These are phyloP conservation scores for Drosophila yooni DNA, from an alignment of 2,888 invertebrate species.

Conservation along the genomic window DNA sequence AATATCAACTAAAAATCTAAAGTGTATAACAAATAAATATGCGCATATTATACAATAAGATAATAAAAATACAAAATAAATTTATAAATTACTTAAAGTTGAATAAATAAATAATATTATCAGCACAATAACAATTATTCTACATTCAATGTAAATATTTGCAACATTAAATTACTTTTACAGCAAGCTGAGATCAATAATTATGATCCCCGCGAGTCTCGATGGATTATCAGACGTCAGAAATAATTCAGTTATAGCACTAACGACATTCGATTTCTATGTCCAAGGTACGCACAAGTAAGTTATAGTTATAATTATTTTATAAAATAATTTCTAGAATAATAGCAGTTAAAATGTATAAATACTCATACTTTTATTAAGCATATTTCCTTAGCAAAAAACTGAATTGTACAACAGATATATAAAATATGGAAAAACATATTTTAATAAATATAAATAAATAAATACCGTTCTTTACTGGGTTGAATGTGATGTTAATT, in stretches of 20 bases:
- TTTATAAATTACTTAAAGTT: slow-evolving; percentile 44
- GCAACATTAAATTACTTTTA: slow-evolving; percentile 26
- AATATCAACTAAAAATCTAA: slow-evolving; percentile 35
- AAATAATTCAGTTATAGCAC: not conserved
- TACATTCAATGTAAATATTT: slow-evolving; percentile 24
- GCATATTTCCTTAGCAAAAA: not conserved
- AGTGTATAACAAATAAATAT: slow-evolving; percentile 46
- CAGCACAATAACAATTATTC: slow-evolving; percentile 37
- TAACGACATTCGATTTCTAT: not conserved
- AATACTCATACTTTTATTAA: not conserved
- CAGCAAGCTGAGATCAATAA: slow-evolving; percentile 30
- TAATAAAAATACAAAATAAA: slow-evolving; percentile 35
- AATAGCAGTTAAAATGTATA: not conserved
- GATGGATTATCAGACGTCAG: not conserved
- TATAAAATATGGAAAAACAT: not conserved
- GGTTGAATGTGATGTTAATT: not conserved
- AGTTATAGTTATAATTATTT: not conserved
- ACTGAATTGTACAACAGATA: not conserved
- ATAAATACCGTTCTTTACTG: not conserved
- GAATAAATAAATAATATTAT: slow-evolving; percentile 51
- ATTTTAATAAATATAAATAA: not conserved
- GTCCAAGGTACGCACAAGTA: not conserved
- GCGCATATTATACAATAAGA: slow-evolving; percentile 57
- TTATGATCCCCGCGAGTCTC: not conserved
- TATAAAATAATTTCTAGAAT: not conserved